Base-by-base conservation (phyloP, 1,140 invertebrate genomes). In the Hesperophylax magnus region DNA sequence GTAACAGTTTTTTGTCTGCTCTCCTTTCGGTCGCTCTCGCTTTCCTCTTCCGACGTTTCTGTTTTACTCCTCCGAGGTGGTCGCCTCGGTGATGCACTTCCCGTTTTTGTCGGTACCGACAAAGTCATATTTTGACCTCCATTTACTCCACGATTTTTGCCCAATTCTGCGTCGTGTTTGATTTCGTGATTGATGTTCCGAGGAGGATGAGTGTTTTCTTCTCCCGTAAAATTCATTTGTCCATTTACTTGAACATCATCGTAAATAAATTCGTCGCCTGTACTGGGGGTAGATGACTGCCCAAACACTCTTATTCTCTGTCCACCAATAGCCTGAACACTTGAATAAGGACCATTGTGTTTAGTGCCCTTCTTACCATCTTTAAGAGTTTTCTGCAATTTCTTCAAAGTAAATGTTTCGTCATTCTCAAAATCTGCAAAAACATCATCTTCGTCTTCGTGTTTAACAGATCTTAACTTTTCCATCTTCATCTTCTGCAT, bases 241-340 rank as follows among this genome's bases (percentile, higher is more conserved):
- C n/a, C 87, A 80, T 84, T 82, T 7, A 85, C 82, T 22, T 89
- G 87, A 17, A 90, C 86, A 79, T 88, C 86, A 82, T 90, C 89
- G 72, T 90, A 91, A 58, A 86, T 84, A 79, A 87, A 86, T 74
- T 85, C 85, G 84, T 90, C 88, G 78, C 86, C 86, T 47, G 86
- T 79, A 74, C 79, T 87, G 77, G 84, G 86, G 74, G 82, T 77
- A 72, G 87, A 88, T 17, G 85, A 86, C 84, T 88, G 87, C 78
- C 90, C 89, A 34, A 90, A 90, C 34, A 92, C 85, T 80, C 91
- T 88, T 80, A 92, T 92, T 83, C 91, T 87, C 87, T 92, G 91
- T 11, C 91, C 91, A 11, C 91, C 89, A 65, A 92, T 92, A 58
- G 91, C 91, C 83, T 92, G 88, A 11, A 92, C 89, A 86, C 88